Evolutionary conservation across 1,140 invertebrate species (phyloP).

Genomic region (Bombus huntii): DNA sequence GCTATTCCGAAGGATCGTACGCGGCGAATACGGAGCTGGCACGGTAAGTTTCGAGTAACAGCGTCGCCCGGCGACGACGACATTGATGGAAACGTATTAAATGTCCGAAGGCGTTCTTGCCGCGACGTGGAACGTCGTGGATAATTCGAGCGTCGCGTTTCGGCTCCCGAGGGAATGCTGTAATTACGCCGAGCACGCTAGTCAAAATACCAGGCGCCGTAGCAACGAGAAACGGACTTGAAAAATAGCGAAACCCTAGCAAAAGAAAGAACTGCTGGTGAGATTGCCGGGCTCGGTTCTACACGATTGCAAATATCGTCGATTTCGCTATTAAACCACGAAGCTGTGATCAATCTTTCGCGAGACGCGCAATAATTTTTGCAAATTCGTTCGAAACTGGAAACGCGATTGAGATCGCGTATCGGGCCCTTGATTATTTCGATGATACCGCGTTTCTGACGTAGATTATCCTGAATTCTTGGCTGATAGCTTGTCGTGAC

Average conservation of each 20-base stretch:
- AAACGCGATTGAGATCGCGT: background rate
- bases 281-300: background rate
- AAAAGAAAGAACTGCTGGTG: background rate
- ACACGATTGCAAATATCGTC: background rate
- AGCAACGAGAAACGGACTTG: background rate
- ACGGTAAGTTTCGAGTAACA: constrained; percentile 24
- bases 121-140: constrained; percentile 38
- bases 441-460: too few relatives aligned
- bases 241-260: constrained; percentile 4
- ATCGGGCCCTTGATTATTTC: background rate
- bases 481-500: too few relatives aligned
- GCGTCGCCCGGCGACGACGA: constrained; percentile 25
- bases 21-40: constrained; percentile 14
- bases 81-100: constrained; percentile 56
- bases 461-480: too few relatives aligned
- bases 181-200: constrained; percentile 49
- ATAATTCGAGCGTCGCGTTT: constrained; percentile 55
- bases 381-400: too few relatives aligned
- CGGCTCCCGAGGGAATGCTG: constrained; percentile 8
- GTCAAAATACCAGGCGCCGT: constrained; percentile 11
- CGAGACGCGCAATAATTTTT: background rate
- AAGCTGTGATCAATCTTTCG: background rate
- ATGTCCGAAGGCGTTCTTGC: constrained; percentile 47
- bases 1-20: constrained; percentile 4
- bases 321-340: background rate